A percentile compares a stretch with the other conserved stretches of the same genome.
Conservation (phyloP, 2,797 vertebrate genomes). For the Chiroxiphia lanceolata region DNA sequence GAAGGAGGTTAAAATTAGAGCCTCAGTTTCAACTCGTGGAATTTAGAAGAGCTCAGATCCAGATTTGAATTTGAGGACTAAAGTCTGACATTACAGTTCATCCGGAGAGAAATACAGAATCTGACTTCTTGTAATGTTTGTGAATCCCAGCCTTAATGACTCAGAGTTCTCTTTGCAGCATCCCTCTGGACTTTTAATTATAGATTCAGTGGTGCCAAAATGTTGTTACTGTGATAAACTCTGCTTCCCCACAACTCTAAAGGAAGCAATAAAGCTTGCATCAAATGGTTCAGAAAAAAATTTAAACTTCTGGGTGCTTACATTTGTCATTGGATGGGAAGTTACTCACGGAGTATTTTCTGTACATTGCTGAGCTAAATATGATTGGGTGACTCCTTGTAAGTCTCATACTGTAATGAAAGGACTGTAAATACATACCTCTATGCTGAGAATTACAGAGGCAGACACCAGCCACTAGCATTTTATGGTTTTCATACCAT, state of each 20-base stretch:
- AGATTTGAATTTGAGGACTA: background rate
- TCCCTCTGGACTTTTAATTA: background rate
- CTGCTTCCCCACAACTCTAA: background rate
- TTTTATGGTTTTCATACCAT: background rate
- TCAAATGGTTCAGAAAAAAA: background rate
- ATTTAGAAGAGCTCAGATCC: background rate
- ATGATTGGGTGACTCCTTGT: background rate
- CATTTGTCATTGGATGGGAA: background rate
- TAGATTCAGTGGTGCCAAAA: background rate
- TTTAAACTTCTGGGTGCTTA: background rate
- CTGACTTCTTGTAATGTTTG: background rate
- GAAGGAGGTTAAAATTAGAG: conserved; percentile 10
- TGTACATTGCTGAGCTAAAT: background rate
- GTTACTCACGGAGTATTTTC: background rate
- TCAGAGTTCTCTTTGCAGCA: background rate
- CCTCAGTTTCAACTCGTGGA: background rate
- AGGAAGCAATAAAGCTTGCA: background rate
- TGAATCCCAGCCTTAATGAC: background rate
- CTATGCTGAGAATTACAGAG: background rate
- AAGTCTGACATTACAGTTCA: background rate
- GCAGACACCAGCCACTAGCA: background rate
- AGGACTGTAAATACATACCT: background rate
- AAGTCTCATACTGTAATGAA: background rate
- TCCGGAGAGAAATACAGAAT: background rate
- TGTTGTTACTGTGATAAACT: background rate